Conservation (phyloP, 1,140 invertebrate species). For the Lucilia sericata region DNA sequence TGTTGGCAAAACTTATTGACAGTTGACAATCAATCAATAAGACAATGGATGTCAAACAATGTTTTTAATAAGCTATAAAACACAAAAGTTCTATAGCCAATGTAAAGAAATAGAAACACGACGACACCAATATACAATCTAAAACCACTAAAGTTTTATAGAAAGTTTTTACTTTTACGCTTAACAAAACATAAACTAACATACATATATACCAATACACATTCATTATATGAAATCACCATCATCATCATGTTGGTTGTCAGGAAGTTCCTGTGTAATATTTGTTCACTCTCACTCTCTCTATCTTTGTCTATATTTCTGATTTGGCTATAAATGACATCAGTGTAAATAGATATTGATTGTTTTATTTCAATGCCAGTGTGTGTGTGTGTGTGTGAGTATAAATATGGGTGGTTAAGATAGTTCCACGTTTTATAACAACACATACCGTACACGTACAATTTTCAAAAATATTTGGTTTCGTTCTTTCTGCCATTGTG, state of each 20-base stretch:
- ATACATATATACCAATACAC: neutral
- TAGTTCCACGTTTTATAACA: neutral
- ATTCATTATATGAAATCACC: neutral
- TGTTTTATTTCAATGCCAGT: neutral
- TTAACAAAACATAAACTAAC: neutral
- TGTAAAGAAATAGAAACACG: neutral
- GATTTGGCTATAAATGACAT: neutral
- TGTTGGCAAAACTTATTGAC: conserved; percentile 22
- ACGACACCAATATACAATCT: neutral
- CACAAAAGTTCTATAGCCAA: neutral
- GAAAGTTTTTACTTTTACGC: neutral
- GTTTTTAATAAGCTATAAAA: conserved; percentile 1
- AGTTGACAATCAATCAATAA: conserved; percentile 25
- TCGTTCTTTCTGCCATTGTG: neutral
- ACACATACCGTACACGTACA: neutral
- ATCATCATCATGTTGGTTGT: neutral
- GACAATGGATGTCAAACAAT: conserved; percentile 18
- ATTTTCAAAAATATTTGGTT: neutral
- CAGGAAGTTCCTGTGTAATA: neutral
- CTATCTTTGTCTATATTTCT: neutral
- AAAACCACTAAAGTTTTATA: conserved; percentile 15
- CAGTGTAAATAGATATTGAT: conserved; percentile 17
- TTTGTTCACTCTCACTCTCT: neutral
- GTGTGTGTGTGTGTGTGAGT: neutral
- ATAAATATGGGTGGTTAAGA: neutral